phyloP scores from a whole-genome alignment of 1,140 invertebrate species.

The Aphaenogaster rudis region DNA sequence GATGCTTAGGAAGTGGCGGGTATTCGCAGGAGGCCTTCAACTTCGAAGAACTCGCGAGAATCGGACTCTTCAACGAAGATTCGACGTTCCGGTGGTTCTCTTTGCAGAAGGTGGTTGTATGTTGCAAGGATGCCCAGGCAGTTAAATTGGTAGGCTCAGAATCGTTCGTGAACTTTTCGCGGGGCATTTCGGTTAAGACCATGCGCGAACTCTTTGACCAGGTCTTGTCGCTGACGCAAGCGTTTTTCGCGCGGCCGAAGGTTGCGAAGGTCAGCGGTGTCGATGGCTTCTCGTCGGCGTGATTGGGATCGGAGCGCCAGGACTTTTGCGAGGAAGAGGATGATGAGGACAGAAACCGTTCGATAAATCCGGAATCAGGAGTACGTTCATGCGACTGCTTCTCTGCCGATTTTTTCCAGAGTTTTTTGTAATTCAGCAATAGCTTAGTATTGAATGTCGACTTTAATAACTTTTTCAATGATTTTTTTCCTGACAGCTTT shows the following conservation, averaged over 20 bases:
- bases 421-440: conserved; percentile 21
- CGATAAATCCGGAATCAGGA: conserved; percentile 75
- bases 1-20: not conserved
- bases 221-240: not conserved
- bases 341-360: conserved; percentile 70
- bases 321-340: conserved; percentile 23
- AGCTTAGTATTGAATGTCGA: conserved; percentile 55
- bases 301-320: not conserved
- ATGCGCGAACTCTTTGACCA: conserved; percentile 43
- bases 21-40: not conserved
- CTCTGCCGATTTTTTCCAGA: conserved; percentile 58
- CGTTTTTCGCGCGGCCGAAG: not conserved
- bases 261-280: not conserved
- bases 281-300: not conserved
- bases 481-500: conserved; percentile 76
- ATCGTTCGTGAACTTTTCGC: conserved; percentile 66
- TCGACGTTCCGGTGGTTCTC: not conserved
- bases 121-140: not conserved
- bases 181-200: conserved; percentile 71
- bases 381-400: conserved; percentile 65
- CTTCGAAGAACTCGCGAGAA: not conserved
- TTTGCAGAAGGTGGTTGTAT: conserved; percentile 36
- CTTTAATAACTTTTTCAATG: conserved; percentile 75
- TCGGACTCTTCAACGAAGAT: not conserved
- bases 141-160: conserved; percentile 58